Evolutionary conservation across 2,888 invertebrate species (phyloP), one percentile per base, ranked within the genome.

Genomic region (Leptura quadrifasciata): DNA sequence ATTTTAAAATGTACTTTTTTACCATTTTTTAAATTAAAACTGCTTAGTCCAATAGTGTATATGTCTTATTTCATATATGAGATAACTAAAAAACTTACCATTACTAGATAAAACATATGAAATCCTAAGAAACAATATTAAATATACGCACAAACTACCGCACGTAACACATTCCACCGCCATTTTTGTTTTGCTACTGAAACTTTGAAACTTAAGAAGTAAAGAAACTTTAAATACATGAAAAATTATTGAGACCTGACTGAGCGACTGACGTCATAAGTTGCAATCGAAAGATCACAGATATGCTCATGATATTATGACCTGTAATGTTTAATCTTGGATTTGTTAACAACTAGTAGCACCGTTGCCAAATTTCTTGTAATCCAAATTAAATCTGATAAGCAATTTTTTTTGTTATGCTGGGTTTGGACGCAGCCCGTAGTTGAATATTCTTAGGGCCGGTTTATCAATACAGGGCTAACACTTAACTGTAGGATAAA

Each of bases 111-210:
- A 70, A 73, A 79, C 77, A 8, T 76, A 60, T 54, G 76, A 72
- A 65, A 84, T 81, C 70, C 77, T 74, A 60, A 81, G 72, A 77
- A 84, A 80, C 79, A 85, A 65, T 68, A 84, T 77, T 79, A 85
- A 84, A 83, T 79, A 83, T 78, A 84, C 81, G 75, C 82, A 83
- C 77, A 84, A 85, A 82, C 83, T 81, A 75, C 81, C 82, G 82
- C 84, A 82, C 77, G 80, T 74, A 80, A 82, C 76, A 83, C 82
- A 81, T 78, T 83, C 78, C 76, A 80, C 83, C 84, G 86, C 87
- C 87, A 87, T 87, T 84, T 86, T 87, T 85, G 83, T 81, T 85
- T 83, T 81, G 83, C 81, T 77, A 78, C 79, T 79, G 69, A 69
- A 72, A 69, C 71, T 60, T n/a, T 47, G 47, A 57, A 70, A 47